Evolutionary conservation across 2,797 vertebrate species (phyloP), one percentile per base, ranked within the genome.

Genomic region (Aldrovandia affinis): DNA sequence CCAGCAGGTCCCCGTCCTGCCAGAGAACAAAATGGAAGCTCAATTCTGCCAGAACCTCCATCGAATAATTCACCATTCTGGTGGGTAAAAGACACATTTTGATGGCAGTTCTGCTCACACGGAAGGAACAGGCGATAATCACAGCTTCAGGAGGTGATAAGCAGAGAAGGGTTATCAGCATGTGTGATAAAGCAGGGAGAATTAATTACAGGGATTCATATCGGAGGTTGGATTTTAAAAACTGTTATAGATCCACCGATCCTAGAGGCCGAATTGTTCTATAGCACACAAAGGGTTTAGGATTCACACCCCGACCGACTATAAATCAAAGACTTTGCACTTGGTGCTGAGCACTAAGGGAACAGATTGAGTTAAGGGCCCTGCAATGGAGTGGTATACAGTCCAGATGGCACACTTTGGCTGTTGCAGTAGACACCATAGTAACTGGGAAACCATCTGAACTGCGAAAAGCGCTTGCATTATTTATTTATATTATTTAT

Each of bases 401-500:
- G 55, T 63, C 73, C 82, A 47, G 70, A 83, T 83, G 70, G 82
- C 54, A 15, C n/a, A 39, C 25, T 73, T 42, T 77, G 68, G 36
- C 36, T 33, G 70, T 36, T n/a, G 18, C 52, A 59, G 70, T 36
- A n/a, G n/a, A 28, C 36, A 47, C 82, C 73, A 78, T 78, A 25
- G 70, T 47, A 73, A 42, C 39, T 30, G n/a, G 54, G 39, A 54
- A 22, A 44, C 82, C 73, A 83, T 78, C 82, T 61, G 73, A 83
- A 55, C 42, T 63, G 73, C 12, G 77, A 83, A 75, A n/a, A n/a
- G 39, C 30, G n/a, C 33, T 39, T 4, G 15, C 68, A 28, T 9
- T 8, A 50, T 50, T 5, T n/a, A 50, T 5, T 12, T 12, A 0
- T 5, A 50, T 6, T 50, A 50, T 50, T 50, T 6, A 50, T 12